phyloP scores from a whole-genome alignment of 1,140 invertebrate genomes.

The Sarcophaga bullata region DNA sequence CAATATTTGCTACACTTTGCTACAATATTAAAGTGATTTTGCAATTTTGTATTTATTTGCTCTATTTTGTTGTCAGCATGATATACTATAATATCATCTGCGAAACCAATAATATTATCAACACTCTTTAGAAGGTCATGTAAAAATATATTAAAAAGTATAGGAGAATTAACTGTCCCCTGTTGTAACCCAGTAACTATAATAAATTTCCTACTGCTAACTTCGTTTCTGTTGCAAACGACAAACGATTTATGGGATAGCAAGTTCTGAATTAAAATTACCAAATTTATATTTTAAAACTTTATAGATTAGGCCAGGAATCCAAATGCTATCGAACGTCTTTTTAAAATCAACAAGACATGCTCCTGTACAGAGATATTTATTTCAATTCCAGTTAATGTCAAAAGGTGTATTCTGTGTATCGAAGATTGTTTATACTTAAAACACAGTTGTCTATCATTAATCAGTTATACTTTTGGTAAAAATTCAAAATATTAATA shows the following conservation, averaged over 20 bases:
- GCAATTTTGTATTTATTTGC: conserved; percentile 18
- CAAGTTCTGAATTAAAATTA: too few relatives aligned
- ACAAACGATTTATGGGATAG: too few relatives aligned
- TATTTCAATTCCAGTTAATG: conserved; percentile 28
- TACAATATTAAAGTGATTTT: conserved; percentile 11
- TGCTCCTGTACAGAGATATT: conserved; percentile 20
- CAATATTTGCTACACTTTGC: conserved; percentile 27
- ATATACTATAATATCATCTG: conserved; percentile 30
- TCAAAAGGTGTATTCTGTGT: neutral
- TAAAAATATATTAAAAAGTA: conserved; percentile 33
- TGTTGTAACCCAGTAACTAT: conserved; percentile 32
- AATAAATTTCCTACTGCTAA: too few relatives aligned
- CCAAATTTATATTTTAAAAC: conserved; percentile 15
- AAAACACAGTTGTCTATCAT: neutral
- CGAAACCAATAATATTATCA: conserved; percentile 26
- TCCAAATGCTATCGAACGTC: conserved; percentile 17
- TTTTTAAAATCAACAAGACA: conserved; percentile 26
- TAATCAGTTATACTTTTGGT: neutral
- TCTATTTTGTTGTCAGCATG: conserved; percentile 29
- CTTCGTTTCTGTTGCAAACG: too few relatives aligned
- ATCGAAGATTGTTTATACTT: neutral
- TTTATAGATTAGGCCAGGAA: too few relatives aligned
- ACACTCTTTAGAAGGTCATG: neutral
- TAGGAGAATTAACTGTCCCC: conserved; percentile 26
- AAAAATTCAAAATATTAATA: too few relatives aligned